Evolutionary conservation across 1,140 invertebrate genomes (phyloP), one percentile per base, ranked within the genome.

Genomic region (Ostrea edulis): DNA sequence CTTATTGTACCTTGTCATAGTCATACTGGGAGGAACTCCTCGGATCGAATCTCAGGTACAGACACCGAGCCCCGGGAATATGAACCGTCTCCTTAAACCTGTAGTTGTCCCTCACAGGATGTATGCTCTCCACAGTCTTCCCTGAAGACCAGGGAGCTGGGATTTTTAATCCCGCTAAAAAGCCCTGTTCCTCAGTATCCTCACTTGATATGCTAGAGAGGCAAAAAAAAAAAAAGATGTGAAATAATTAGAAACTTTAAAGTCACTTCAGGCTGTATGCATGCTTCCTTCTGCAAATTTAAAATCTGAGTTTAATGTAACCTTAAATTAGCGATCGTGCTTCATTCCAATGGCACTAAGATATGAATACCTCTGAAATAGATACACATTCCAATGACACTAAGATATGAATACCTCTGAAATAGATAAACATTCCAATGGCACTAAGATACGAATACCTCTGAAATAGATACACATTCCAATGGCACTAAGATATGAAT

Each of bases 91-190:
- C 94, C 85, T 95, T 95, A 85, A 93, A 93, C 89, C 94, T 95
- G 91, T 94, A 95, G 89, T 95, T 95, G 87, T 95, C 95, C 62
- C 94, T 87, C 8, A 95, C 93, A 29, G 95, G 95, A 89, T 95
- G 95, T 53, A 94, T 94, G 81, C 93, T 94, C 88, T 95, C 94
- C 65, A 95, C 89, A 11, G 93, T 91, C 86, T 94, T 94, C 12
- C 94, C 94, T 44, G 94, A 93, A 12, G 94, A 93, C 95, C 94
- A 95, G 8, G 95, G 94, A 25, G 94, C 93, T 58, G 95, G 95
- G 52, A 95, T 94, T 89, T 94, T 95, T 5, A 95, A 86, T 14
- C 93, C 93, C 35, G 92, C 91, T 44, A 95, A 86, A 85, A 95
- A 95, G 8, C 94, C 94, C 83, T 93, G 88, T 55, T 95, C 93